phyloP scores from a whole-genome alignment of 2,113 vertebrate species.

The Struthio camelus region DNA sequence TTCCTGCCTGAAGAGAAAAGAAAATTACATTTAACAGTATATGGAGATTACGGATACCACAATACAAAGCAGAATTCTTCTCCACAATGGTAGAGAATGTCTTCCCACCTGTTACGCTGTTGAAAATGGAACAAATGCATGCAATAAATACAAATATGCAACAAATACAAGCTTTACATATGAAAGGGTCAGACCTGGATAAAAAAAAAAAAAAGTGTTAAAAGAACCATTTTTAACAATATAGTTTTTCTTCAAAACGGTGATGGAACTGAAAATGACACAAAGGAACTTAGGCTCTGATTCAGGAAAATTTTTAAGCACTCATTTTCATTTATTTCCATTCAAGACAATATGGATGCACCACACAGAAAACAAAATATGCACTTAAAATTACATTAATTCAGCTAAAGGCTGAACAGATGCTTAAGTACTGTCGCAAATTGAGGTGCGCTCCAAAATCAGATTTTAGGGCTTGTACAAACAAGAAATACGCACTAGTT shows the following conservation, averaged over 20 bases:
- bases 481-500: neutral
- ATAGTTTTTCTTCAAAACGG: neutral
- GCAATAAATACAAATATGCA: neutral
- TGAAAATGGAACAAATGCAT: neutral
- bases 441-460: neutral
- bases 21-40: slow-evolving; percentile 28
- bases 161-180: neutral
- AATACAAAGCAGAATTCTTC: neutral
- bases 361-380: neutral
- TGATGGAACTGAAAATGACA: neutral
- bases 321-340: neutral
- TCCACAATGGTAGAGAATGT: neutral
- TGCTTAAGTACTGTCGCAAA: neutral
- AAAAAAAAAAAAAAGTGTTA: neutral
- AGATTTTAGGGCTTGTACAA: neutral
- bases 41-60: neutral
- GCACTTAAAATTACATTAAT: neutral
- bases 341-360: neutral
- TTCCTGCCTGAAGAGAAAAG: slow-evolving; percentile 88
- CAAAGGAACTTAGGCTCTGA: neutral
- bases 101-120: neutral
- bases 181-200: neutral
- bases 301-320: neutral
- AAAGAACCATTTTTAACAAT: neutral
- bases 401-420: neutral